Percentiles rank a stretch among this genome's conserved stretches.
Evolutionary conservation across 1,140 invertebrate species (phyloP).

Genomic region (Hypsibius dujardini): DNA sequence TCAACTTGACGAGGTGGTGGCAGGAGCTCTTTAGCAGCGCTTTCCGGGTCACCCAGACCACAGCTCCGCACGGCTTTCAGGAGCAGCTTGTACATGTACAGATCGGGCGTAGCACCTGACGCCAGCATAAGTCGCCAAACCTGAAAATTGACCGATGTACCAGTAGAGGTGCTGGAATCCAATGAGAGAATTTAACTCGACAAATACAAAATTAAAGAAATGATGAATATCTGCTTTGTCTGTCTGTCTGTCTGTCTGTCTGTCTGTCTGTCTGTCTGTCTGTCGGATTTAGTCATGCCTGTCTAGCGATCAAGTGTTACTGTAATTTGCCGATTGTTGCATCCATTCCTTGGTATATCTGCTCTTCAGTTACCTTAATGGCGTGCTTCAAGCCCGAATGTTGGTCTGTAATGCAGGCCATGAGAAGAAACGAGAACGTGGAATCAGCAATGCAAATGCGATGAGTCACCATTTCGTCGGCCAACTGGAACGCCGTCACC

Average conservation of each 20-base stretch:
- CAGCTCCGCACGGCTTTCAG: slow-evolving; percentile 58
- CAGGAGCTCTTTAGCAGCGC: slow-evolving; percentile 36
- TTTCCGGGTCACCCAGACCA: slow-evolving; percentile 46
- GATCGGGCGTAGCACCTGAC: slow-evolving; percentile 44
- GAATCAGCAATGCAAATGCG: slow-evolving; percentile 44
- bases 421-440: slow-evolving; percentile 59
- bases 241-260: no score
- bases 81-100: slow-evolving; percentile 61
- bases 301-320: no score
- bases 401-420: slow-evolving; percentile 58
- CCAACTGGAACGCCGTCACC: slow-evolving; percentile 51
- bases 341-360: no score
- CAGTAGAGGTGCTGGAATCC: no score
- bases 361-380: slow-evolving; percentile 37
- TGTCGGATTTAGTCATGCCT: no score
- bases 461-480: slow-evolving; percentile 57
- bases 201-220: slow-evolving; percentile 21
- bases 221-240: background rate
- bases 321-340: no score
- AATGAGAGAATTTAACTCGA: no score
- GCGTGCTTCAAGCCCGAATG: slow-evolving; percentile 58
- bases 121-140: slow-evolving; percentile 63
- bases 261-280: no score
- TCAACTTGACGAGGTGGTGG: background rate
- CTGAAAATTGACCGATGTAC: slow-evolving; percentile 25